Evolutionary conservation across 2,888 invertebrate species (phyloP), one percentile per base, ranked within the genome.

Genomic region (Trichogramma dendrolimi): DNA sequence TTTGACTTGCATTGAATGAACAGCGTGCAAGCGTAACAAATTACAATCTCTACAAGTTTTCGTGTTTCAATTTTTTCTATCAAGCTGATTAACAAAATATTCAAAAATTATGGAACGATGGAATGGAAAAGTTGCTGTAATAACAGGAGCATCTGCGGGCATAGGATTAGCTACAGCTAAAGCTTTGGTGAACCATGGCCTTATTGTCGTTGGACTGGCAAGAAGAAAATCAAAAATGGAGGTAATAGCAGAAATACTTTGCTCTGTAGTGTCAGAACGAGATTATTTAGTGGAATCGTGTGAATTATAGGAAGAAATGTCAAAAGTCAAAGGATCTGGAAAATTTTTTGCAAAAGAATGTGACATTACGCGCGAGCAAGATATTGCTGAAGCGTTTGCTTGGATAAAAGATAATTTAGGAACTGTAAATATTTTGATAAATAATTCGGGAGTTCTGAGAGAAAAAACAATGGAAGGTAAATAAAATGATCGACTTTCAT

Each of bases 121-220:
- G 86, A 69, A 70, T 5, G 85, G 84, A 67, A 83, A 83, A 70
- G 81, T 85, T 0, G 87, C 86, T 0, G 82, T 87, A 40, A 85
- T 87, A 49, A 87, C 86, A 0, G 87, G 87, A 4, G 85, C 85
- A 6, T 86, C 86, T 70, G 78, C 82, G 0, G 87, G 87, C 3
- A 86, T 87, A 56, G 87, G 85, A n/a, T 81, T 81, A 1, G 81
- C 80, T 6, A 79, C 82, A 14, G 77, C 78, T 4, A 71, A 75
- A 66, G 77, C 79, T 58, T 73, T 85, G 44, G 76, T 81, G 0
- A 73, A 79, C 55, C 73, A 79, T 6, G 86, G 85, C 1, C 73
- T 82, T 72, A 79, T 78, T 51, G 86, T 86, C 0, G 79, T 84
- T 0, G 85, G 83, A 0, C 75, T 85, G 64, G 83, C 83, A 0